phyloP scores from a whole-genome alignment of 2,888 invertebrate genomes.

The Standfussiana lucernea region DNA sequence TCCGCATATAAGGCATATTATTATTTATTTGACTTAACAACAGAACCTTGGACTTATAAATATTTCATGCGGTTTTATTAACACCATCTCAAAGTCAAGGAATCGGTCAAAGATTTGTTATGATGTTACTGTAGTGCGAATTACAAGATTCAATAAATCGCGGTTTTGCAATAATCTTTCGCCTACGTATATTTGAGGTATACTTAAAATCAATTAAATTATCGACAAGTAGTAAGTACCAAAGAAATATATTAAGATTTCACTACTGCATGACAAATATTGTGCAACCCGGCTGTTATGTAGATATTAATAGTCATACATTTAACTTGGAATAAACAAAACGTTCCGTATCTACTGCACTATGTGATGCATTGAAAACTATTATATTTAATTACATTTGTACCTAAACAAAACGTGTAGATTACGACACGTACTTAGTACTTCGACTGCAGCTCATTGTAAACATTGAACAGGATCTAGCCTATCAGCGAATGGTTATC shows the following conservation, averaged over 20 bases:
- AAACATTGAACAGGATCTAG: slow-evolving; percentile 70
- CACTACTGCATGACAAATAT: slow-evolving; percentile 29
- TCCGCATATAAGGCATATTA: slow-evolving; percentile 38
- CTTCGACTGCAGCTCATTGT: slow-evolving; percentile 41
- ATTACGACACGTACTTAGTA: slow-evolving; percentile 30
- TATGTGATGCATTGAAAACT: slow-evolving; percentile 23
- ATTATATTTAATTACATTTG: slow-evolving; percentile 21
- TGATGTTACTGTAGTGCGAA: slow-evolving; percentile 18
- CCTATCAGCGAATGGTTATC: slow-evolving; percentile 55
- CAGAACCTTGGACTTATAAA: slow-evolving; percentile 46
- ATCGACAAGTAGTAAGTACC: neutral
- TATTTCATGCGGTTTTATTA: slow-evolving; percentile 53
- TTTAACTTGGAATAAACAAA: slow-evolving; percentile 22
- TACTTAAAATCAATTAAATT: slow-evolving; percentile 4
- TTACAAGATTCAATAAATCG: slow-evolving; percentile 41
- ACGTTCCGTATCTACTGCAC: neutral
- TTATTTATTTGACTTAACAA: slow-evolving; percentile 50
- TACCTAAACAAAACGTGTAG: slow-evolving; percentile 40
- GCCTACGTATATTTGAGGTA: slow-evolving; percentile 18
- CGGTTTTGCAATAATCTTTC: slow-evolving; percentile 18
- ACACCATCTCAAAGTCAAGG: slow-evolving; percentile 29
- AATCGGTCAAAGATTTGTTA: slow-evolving; percentile 29
- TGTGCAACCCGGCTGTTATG: slow-evolving; percentile 2
- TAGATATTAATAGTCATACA: slow-evolving; percentile 2
- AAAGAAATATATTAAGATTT: slow-evolving; percentile 12